Percentiles rank a stretch among this genome's conserved stretches.
Evolutionary conservation across 2,888 invertebrate species (phyloP).

Genomic region (Stenchaetothrips biformis): DNA sequence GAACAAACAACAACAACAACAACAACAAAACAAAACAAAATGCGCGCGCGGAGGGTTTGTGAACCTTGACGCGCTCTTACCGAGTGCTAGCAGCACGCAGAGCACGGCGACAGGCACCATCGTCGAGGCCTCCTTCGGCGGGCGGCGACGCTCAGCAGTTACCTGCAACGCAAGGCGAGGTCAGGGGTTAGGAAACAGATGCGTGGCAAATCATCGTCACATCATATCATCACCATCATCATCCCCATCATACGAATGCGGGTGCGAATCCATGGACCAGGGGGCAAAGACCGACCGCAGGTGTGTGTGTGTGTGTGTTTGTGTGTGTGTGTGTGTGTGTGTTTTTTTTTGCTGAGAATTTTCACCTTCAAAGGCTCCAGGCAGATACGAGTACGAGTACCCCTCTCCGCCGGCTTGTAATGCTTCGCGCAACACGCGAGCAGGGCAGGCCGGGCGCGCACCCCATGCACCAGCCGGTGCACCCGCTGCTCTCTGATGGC

Average conservation of each 20-base stretch:
- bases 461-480: constrained; percentile 9
- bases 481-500: neutral
- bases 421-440: too few relatives aligned
- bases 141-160: neutral
- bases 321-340: too few relatives aligned
- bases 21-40: neutral
- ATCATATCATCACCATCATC: neutral
- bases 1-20: neutral
- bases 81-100: neutral
- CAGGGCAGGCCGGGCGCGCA: neutral
- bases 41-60: neutral
- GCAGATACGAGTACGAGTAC: too few relatives aligned
- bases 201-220: neutral
- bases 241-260: neutral
- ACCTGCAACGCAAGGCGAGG: neutral
- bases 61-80: neutral
- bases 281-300: too few relatives aligned
- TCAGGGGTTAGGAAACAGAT: neutral
- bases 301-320: too few relatives aligned
- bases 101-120: too few relatives aligned
- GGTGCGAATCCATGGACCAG: too few relatives aligned
- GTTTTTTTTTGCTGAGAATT: too few relatives aligned
- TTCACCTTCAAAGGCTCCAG: too few relatives aligned
- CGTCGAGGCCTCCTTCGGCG: too few relatives aligned
- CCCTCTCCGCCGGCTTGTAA: too few relatives aligned